Conservation (phyloP, 2,797 vertebrate species). For the Crax fasciolata region DNA sequence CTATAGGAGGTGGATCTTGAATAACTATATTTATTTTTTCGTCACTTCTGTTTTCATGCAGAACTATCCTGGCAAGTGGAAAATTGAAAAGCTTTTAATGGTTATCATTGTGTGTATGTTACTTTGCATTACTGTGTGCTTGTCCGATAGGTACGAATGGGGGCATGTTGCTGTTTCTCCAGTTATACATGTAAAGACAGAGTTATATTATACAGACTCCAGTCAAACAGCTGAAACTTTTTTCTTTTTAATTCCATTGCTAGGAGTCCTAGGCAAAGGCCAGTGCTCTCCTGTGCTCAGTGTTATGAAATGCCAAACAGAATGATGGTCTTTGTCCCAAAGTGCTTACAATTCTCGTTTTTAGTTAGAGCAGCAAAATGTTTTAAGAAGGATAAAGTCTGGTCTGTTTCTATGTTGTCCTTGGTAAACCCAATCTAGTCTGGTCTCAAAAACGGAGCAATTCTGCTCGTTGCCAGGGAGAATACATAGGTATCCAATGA, state of each 20-base stretch:
- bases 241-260: neutral
- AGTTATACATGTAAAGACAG: neutral
- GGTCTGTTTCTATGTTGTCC: conserved; percentile 71
- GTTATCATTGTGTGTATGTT: neutral
- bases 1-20: neutral
- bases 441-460: conserved; percentile 73
- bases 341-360: conserved; percentile 53
- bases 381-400: conserved; percentile 72
- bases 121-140: neutral
- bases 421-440: conserved; percentile 75
- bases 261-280: neutral
- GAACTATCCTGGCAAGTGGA: neutral
- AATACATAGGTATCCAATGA: conserved; percentile 80
- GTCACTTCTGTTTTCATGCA: neutral
- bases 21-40: conserved; percentile 45
- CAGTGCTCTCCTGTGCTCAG: neutral
- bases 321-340: conserved; percentile 57
- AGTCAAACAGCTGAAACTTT: neutral
- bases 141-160: neutral
- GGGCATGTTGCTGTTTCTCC: neutral
- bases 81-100: conserved; percentile 22
- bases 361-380: neutral
- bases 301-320: conserved; percentile 51
- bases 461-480: conserved; percentile 75
- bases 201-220: neutral